A percentile compares a stretch with the other conserved stretches of the same genome.
Conservation (phyloP, 64 coral and sea anemone species). For the Stylophora pistillata region DNA sequence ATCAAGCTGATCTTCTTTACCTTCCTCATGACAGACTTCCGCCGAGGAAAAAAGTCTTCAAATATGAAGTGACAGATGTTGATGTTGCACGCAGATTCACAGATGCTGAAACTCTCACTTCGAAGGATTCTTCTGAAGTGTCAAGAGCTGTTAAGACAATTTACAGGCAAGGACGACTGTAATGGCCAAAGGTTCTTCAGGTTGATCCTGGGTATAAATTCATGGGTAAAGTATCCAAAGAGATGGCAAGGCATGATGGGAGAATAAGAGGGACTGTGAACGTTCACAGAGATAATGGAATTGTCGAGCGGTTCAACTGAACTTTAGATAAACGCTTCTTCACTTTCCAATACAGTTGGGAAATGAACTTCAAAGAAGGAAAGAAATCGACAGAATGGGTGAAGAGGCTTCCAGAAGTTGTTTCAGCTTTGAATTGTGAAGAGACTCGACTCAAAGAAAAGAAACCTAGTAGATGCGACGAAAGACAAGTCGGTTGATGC, state of each 20-base stretch:
- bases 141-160: slow-evolving; percentile 12
- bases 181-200: slow-evolving; percentile 17
- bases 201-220: slow-evolving; percentile 57
- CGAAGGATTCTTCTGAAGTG: slow-evolving; percentile 33
- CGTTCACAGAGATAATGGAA: slow-evolving; percentile 26
- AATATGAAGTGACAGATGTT: slow-evolving; percentile 39
- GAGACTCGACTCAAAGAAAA: too few relatives aligned
- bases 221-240: neutral
- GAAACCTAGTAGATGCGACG: too few relatives aligned
- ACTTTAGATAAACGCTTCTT: slow-evolving; percentile 10
- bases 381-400: neutral
- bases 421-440: too few relatives aligned
- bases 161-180: slow-evolving; percentile 23
- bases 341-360: slow-evolving; percentile 16
- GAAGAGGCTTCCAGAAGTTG: too few relatives aligned
- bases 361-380: slow-evolving; percentile 4
- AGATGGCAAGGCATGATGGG: neutral
- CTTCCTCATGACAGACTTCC: slow-evolving; percentile 5
- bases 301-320: slow-evolving; percentile 14
- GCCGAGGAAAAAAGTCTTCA: slow-evolving; percentile 13
- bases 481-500: too few relatives aligned
- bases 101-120: slow-evolving; percentile 15
- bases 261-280: slow-evolving; percentile 24
- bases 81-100: slow-evolving; percentile 48
- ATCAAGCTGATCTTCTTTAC: slow-evolving; percentile 41